Percentiles rank a stretch among this genome's conserved stretches.
phyloP scores from a whole-genome alignment of 2,888 invertebrate species.

The Aspidapion aeneum region DNA sequence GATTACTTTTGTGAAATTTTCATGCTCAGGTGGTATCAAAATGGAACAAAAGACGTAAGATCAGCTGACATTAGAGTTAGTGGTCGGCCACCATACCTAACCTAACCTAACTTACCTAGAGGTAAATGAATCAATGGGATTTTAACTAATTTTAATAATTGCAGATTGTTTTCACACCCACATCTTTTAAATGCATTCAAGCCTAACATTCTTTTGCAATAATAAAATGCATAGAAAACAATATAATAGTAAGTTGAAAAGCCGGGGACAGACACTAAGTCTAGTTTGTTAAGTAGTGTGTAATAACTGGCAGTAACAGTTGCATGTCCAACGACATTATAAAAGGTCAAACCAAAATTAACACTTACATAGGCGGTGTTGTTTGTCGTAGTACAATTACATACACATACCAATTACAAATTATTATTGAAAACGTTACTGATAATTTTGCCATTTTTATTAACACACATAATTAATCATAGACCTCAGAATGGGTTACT shows the following conservation, averaged over 20 bases:
- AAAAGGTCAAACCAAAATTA: neutral
- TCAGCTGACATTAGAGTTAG: no score
- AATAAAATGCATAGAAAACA: neutral
- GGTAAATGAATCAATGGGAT: no score
- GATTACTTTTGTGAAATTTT: no score
- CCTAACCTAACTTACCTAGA: no score
- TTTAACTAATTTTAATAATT: no score
- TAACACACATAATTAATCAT: no score
- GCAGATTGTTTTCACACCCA: no score
- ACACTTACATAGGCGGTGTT: slow-evolving; percentile 27
- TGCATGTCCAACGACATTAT: neutral
- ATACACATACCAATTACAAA: slow-evolving; percentile 27
- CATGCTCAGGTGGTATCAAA: no score
- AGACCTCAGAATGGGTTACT: no score
- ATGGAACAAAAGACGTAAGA: no score
- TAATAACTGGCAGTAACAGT: no score
- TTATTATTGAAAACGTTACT: neutral
- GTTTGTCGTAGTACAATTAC: slow-evolving; percentile 26
- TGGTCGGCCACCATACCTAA: no score
- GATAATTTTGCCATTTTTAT: neutral
- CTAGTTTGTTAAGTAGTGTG: neutral
- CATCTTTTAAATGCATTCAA: neutral
- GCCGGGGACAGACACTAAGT: neutral
- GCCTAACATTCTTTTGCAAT: neutral
- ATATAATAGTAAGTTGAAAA: neutral